These are phyloP conservation scores for Chloroclystis v-ata DNA, from an alignment of 2,888 invertebrate species.

Conservation along the genomic window DNA sequence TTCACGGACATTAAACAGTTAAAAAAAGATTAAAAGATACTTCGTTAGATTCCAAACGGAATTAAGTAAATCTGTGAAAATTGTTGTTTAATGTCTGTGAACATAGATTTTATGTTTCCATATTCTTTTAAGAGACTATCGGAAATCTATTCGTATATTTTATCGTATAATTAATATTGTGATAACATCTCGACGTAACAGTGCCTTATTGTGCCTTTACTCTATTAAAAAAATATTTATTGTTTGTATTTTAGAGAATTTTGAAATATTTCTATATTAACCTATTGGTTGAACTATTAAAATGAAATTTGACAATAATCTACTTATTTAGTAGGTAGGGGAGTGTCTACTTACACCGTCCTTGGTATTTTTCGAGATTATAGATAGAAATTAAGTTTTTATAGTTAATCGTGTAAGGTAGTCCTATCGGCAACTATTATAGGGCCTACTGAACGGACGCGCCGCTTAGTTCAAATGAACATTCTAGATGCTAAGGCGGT, in stretches of 20 bases:
- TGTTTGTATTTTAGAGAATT: conserved; percentile 68
- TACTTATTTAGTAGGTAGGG: conserved; percentile 61
- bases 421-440: conserved; percentile 17
- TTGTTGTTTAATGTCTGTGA: background rate
- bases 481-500: background rate
- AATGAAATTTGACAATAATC: conserved; percentile 57
- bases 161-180: conserved; percentile 65
- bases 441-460: background rate
- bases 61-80: background rate
- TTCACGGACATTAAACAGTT: background rate
- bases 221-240: conserved; percentile 63
- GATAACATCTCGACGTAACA: conserved; percentile 74
- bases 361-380: conserved; percentile 77
- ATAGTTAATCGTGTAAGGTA: conserved; percentile 63
- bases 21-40: background rate
- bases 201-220: conserved; percentile 77
- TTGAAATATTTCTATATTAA: conserved; percentile 60
- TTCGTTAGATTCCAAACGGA: background rate
- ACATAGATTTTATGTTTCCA: conserved; percentile 44
- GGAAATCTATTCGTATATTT: conserved; percentile 54
- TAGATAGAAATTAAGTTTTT: conserved; percentile 64
- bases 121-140: conserved; percentile 66
- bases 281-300: conserved; percentile 56
- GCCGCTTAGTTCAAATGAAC: background rate
- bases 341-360: conserved; percentile 75